These are phyloP conservation scores for Zalophus californianus DNA, from an alignment of 2,797 vertebrate genomes.

Conservation along the genomic window DNA sequence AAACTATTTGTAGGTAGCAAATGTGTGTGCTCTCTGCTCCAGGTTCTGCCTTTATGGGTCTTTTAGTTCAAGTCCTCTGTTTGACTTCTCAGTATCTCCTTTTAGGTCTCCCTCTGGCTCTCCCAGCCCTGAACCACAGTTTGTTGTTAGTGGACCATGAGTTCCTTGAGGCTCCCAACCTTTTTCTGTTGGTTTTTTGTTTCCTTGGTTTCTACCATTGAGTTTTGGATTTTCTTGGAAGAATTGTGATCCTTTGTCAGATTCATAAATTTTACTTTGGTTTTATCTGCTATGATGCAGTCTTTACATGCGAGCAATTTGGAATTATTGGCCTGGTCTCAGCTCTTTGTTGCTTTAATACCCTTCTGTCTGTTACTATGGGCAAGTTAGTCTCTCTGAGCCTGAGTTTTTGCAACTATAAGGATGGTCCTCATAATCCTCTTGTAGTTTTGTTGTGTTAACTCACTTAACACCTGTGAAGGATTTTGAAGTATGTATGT, in stretches of 20 bases:
- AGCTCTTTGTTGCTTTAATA: neutral
- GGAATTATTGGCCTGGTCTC: neutral
- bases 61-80: neutral
- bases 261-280: neutral
- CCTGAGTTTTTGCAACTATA: neutral
- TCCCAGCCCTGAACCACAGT: neutral
- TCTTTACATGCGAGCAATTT: neutral
- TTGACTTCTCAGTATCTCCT: neutral
- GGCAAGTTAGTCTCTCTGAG: neutral
- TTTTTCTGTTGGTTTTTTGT: neutral
- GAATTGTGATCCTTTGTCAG: neutral
- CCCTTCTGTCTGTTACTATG: neutral
- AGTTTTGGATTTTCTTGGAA: neutral
- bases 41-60: neutral
- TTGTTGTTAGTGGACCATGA: neutral
- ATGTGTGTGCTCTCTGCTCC: accelerated
- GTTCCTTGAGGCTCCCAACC: neutral
- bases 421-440: neutral
- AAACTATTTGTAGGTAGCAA: neutral
- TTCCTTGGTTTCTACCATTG: neutral
- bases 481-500: neutral
- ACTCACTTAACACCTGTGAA: neutral
- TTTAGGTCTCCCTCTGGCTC: too few relatives aligned
- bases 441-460: neutral
- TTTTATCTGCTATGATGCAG: neutral